Conservation (phyloP, 1,140 invertebrate genomes). For the Hyphantria cunea region DNA sequence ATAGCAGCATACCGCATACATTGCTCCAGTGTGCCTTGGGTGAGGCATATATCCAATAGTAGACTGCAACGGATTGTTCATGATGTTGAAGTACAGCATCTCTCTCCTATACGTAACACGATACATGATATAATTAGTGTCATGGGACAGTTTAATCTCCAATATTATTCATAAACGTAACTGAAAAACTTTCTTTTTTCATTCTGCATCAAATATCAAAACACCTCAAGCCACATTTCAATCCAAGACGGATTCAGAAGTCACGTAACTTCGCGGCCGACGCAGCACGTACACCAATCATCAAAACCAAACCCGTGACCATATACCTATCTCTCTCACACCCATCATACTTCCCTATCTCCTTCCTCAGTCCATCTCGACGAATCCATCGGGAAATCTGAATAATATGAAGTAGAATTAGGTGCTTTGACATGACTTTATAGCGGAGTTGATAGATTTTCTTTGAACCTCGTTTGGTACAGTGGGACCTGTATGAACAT, state of each 20-base stretch:
- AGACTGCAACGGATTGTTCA: no score
- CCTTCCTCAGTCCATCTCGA: slow-evolving; percentile 41
- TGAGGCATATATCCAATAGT: no score
- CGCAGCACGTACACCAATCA: slow-evolving; percentile 77
- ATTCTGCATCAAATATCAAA: slow-evolving; percentile 54
- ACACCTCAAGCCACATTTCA: slow-evolving; percentile 29
- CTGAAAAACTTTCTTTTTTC: no score
- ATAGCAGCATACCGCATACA: no score
- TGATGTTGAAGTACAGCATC: no score
- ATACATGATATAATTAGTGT: no score
- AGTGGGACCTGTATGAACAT: slow-evolving; percentile 13
- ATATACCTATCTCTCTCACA: slow-evolving; percentile 51
- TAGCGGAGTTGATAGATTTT: slow-evolving; percentile 70
- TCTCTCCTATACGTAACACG: no score
- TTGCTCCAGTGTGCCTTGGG: no score
- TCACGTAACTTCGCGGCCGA: slow-evolving; percentile 76
- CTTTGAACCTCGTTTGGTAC: slow-evolving; percentile 47
- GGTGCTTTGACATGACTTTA: slow-evolving; percentile 75
- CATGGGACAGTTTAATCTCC: no score
- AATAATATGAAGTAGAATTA: slow-evolving; percentile 71
- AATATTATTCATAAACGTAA: no score
- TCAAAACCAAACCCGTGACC: slow-evolving; percentile 73
- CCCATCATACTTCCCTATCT: slow-evolving; percentile 26
- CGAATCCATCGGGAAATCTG: slow-evolving; percentile 76
- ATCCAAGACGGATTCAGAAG: slow-evolving; percentile 54